These are phyloP conservation scores for Emys orbicularis DNA, from an alignment of 2,797 vertebrate species.

Conservation along the genomic window DNA sequence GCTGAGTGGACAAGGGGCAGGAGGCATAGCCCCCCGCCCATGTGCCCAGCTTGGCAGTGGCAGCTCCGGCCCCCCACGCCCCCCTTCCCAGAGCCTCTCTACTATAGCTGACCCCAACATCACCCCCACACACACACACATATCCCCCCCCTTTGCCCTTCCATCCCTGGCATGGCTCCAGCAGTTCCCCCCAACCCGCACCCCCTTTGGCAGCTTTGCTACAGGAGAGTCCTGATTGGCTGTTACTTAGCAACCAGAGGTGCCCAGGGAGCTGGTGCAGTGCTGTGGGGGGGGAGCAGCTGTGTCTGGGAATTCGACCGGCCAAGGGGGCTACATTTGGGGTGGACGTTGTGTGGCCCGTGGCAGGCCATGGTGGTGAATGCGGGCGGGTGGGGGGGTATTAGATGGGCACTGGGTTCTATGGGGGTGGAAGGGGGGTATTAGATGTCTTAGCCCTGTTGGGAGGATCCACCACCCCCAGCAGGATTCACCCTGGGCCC, in stretches of 20 bases:
- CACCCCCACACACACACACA: background rate
- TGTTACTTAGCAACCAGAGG: background rate
- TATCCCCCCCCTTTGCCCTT: background rate
- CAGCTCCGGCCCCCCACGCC: constrained; percentile 43
- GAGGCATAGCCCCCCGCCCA: background rate
- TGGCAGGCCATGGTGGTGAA: no score
- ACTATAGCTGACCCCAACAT: background rate
- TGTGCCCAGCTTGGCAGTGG: constrained; percentile 52
- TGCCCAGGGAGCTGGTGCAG: background rate
- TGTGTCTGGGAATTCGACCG: background rate
- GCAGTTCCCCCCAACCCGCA: background rate
- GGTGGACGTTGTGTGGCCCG: no score
- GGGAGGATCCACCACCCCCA: no score
- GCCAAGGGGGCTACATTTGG: background rate
- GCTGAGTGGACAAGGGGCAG: background rate
- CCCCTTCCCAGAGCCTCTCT: background rate
- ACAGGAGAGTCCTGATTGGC: background rate
- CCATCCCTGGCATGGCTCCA: background rate
- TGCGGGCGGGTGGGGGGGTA: no score
- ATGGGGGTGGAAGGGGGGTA: background rate
- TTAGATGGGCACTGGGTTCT: background rate
- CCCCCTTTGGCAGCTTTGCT: background rate
- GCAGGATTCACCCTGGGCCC: background rate
- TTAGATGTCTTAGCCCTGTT: background rate
- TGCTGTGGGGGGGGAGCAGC: accelerated